A percentile compares a stretch with the other conserved stretches of the same genome.
Conservation (phyloP, 2,113 vertebrate genomes). For the Maccullochella peelii region DNA sequence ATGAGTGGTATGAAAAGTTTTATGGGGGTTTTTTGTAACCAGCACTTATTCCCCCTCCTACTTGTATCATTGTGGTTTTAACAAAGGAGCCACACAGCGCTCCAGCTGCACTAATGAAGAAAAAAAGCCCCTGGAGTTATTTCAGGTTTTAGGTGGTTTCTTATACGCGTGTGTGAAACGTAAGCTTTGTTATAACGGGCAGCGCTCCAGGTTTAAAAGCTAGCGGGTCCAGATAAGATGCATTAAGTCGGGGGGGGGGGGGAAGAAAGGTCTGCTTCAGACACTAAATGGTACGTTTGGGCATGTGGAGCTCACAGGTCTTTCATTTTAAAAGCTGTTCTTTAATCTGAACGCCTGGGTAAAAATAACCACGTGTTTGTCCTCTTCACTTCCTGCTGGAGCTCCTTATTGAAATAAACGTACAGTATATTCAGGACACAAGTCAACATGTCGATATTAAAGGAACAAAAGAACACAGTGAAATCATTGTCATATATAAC, state of each 20-base stretch:
- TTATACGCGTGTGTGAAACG: conserved; percentile 51
- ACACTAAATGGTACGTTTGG: not conserved
- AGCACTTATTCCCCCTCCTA: conserved; percentile 32
- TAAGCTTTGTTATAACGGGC: conserved; percentile 55
- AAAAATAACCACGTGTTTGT: not conserved
- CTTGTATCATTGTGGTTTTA: conserved; percentile 51
- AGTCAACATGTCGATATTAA: not conserved
- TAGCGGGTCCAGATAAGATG: conserved; percentile 29
- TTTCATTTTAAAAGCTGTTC: conserved; percentile 28
- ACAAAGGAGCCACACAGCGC: conserved; percentile 63
- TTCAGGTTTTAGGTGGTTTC: conserved; percentile 46
- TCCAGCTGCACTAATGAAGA: conserved; percentile 36
- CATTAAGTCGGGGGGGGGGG: not conserved
- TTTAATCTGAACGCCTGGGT: not conserved
- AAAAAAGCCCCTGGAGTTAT: conserved; percentile 37
- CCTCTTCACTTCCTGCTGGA: not conserved
- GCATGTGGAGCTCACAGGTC: not conserved
- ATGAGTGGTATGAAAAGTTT: conserved; percentile 24
- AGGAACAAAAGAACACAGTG: not conserved
- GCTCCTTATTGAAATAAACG: not conserved
- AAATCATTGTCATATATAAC: not conserved
- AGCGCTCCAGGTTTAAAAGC: conserved; percentile 47
- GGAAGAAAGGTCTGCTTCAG: conserved; percentile 12
- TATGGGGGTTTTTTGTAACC: conserved; percentile 22
- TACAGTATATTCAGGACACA: not conserved